phyloP scores from a whole-genome alignment of 2,113 vertebrate species.

The Chascanopsetta lugubris region DNA sequence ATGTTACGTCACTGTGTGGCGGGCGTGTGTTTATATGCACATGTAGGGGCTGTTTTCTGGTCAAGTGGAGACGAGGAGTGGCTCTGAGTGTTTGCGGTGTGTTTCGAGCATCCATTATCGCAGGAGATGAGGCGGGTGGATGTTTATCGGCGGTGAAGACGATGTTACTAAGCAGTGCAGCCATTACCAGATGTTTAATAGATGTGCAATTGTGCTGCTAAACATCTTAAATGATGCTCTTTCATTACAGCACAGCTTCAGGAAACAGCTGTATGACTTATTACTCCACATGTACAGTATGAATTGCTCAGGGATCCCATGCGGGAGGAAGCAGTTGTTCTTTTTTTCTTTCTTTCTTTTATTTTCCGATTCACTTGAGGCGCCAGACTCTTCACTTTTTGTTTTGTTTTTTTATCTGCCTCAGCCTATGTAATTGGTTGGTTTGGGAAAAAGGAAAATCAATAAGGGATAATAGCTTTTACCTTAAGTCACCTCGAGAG shows the following conservation, averaged over 20 bases:
- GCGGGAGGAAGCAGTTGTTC: too few relatives aligned
- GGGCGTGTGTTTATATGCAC: neutral
- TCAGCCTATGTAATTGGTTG: conserved; percentile 31
- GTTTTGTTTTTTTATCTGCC: too few relatives aligned
- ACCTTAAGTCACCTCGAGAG: conserved; percentile 33
- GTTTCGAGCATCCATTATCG: conserved; percentile 56
- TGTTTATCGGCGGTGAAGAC: neutral
- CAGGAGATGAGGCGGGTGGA: conserved; percentile 4
- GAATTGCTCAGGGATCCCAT: neutral
- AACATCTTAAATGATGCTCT: conserved; percentile 16
- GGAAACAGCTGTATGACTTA: neutral
- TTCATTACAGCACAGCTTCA: neutral
- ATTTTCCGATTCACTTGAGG: conserved; percentile 6
- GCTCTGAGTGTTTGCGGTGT: conserved; percentile 58
- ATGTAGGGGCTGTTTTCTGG: conserved; percentile 15
- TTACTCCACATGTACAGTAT: neutral
- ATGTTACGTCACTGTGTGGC: conserved; percentile 57
- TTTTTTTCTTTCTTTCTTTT: neutral
- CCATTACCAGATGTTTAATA: conserved; percentile 14
- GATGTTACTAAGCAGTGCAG: conserved; percentile 12
- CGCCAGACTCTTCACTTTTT: neutral
- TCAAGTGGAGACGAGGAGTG: conserved; percentile 44
- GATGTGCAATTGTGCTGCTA: neutral
- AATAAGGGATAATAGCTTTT: conserved; percentile 50
- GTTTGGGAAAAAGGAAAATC: conserved; percentile 29